Conservation (phyloP, 2,797 vertebrate species). For the Buphagus erythrorhynchus region DNA sequence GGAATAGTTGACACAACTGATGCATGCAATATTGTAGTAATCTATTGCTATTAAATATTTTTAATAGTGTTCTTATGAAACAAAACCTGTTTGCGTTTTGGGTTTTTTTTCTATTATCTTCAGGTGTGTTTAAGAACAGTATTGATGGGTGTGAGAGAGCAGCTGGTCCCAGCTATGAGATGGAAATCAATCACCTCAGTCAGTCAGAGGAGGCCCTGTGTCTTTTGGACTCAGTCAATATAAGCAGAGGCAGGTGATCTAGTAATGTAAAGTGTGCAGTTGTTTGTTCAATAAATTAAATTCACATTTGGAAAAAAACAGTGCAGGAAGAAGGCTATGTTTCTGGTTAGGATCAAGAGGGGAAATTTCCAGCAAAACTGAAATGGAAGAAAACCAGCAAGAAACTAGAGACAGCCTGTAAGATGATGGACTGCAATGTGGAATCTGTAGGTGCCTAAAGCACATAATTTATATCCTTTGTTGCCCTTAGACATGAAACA, state of each 20-base stretch:
- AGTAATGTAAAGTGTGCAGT: not conserved
- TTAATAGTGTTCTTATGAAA: not conserved
- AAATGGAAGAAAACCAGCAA: not conserved
- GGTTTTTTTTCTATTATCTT: not conserved
- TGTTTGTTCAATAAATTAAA: not conserved
- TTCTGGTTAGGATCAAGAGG: not conserved
- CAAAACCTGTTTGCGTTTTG: not conserved
- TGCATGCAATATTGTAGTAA: not conserved
- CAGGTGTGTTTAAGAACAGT: not conserved
- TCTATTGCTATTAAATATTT: not conserved
- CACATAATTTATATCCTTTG: accelerated
- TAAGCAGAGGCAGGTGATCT: not conserved
- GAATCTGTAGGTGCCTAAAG: not conserved
- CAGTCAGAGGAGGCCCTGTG: not conserved
- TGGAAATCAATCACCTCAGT: not conserved
- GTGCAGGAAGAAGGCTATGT: not conserved
- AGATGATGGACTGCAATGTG: not conserved
- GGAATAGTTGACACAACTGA: not conserved
- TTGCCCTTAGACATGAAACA: not conserved
- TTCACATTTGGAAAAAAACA: not conserved
- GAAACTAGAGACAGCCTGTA: not conserved
- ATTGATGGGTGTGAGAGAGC: not conserved
- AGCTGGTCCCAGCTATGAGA: not conserved
- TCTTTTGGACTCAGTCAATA: not conserved
- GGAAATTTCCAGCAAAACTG: not conserved